phyloP scores from a whole-genome alignment of 2,888 invertebrate genomes.

The Agrochola lota region DNA sequence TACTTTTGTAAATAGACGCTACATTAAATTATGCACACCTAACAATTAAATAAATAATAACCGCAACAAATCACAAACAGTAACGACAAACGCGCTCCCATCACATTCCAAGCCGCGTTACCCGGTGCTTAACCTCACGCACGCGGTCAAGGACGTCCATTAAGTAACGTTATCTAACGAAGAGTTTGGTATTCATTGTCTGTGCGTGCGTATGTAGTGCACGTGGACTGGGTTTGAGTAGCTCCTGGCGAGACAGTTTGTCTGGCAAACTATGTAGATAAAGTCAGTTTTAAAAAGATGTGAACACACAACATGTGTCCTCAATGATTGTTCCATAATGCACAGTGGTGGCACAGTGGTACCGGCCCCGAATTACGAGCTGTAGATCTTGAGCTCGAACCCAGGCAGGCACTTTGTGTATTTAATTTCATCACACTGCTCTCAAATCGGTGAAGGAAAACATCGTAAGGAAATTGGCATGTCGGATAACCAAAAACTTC shows the following conservation, averaged over 20 bases:
- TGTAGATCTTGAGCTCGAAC: no score
- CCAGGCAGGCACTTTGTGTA: no score
- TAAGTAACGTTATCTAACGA: slow-evolving; percentile 20
- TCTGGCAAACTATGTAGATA: not conserved
- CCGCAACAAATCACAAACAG: not conserved
- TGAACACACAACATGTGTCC: not conserved
- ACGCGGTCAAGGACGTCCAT: slow-evolving; percentile 48
- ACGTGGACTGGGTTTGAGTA: not conserved
- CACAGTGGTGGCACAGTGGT: no score
- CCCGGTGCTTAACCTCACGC: slow-evolving; percentile 35
- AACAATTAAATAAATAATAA: not conserved
- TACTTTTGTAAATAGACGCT: not conserved
- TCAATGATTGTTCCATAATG: not conserved
- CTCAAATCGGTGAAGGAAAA: no score
- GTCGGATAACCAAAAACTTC: no score
- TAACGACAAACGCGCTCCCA: slow-evolving; percentile 7
- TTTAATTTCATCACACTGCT: no score
- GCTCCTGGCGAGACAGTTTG: not conserved
- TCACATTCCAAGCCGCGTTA: slow-evolving; percentile 11
- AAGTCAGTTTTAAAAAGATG: not conserved
- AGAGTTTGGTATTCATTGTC: slow-evolving; percentile 22
- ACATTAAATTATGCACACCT: not conserved
- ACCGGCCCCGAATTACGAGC: no score
- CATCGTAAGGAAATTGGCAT: no score
- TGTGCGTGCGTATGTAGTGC: not conserved